Evolutionary conservation across 2,888 invertebrate species (phyloP), one percentile per base, ranked within the genome.

Genomic region (Lithophane ornitopus): DNA sequence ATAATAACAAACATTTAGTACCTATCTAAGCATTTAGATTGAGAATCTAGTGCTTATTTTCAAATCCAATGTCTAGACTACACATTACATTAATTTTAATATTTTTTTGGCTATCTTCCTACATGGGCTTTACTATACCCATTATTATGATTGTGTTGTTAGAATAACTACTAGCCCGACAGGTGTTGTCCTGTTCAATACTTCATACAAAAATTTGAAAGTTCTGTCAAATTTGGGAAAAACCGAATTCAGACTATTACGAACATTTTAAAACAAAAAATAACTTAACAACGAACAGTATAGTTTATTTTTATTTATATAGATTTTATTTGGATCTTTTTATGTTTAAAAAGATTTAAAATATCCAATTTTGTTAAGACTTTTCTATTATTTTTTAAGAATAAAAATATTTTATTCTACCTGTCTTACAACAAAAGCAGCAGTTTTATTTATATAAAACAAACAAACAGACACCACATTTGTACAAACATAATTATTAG

Each of bases 401-500:
- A 28, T 22, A 28, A 4, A 66, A 22, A 66, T 66, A 9, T n/a
- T 34, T 16, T 22, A 22, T 9, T 3, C 1, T 49, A 49, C 49
- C 8, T 49, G 11, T 6, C 16, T n/a, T 52, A 34, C 11, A n/a
- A 41, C 16, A 9, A 56, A 28, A 14, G 61, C 22, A 61, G 41
- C 22, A 16, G 26, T 28, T 61, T 58, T 22, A 28, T 68, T 59
- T 28, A 14, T 19, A 14, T 49, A 6, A 66, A 22, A 49, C 8
- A 28, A 66, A 49, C 28, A n/a, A 7, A 16, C n/a, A 19, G 56
- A 67, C 3, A 56, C 11, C 19, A n/a, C 56, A 67, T 39, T 39
- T 67, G 67, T 67, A 39, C 56, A 67, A 67, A 56, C 34, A 67
- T 39, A n/a, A n/a, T n/a, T n/a, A n/a, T n/a, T n/a, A n/a, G n/a